A percentile compares a stretch with the other conserved stretches of the same genome.
These are phyloP conservation scores for Drosophila glabriapex DNA, from an alignment of 2,888 invertebrate genomes.

Conservation along the genomic window DNA sequence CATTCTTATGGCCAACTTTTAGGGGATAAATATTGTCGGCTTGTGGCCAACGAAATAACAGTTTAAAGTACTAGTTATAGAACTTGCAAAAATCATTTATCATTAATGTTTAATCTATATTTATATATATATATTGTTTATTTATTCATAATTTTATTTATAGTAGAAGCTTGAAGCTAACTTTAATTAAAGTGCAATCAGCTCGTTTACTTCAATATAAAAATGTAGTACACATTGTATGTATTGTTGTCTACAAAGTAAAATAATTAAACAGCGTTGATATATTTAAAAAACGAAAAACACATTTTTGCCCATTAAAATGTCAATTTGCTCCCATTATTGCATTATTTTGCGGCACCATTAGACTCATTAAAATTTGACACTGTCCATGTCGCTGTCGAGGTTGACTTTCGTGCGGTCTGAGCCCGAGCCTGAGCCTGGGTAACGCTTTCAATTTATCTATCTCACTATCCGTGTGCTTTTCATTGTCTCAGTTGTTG, in stretches of 20 bases:
- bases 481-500: slow-evolving; percentile 35
- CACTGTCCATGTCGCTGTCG: slow-evolving; percentile 42
- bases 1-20: background rate
- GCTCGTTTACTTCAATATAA: background rate
- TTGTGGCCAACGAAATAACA: background rate
- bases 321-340: slow-evolving; percentile 63
- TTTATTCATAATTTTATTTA: background rate
- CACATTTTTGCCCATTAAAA: slow-evolving; percentile 71
- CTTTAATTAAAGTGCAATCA: background rate
- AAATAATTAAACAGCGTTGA: slow-evolving; percentile 4
- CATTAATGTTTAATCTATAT: background rate
- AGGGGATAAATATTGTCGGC: background rate
- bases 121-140: background rate
- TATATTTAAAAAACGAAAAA: slow-evolving; percentile 55
- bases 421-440: background rate
- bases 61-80: background rate
- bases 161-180: background rate
- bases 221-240: background rate
- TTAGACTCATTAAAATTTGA: slow-evolving; percentile 72
- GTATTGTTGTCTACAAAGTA: slow-evolving; percentile 1
- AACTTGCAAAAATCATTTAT: background rate
- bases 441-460: slow-evolving; percentile 58
- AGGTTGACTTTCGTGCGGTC: slow-evolving; percentile 26
- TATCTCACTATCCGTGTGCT: slow-evolving; percentile 34
- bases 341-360: slow-evolving; percentile 58